Percentiles rank a stretch among this genome's conserved stretches.
Evolutionary conservation across 2,797 vertebrate genomes (phyloP).

Genomic region (Austrolebias charrua): DNA sequence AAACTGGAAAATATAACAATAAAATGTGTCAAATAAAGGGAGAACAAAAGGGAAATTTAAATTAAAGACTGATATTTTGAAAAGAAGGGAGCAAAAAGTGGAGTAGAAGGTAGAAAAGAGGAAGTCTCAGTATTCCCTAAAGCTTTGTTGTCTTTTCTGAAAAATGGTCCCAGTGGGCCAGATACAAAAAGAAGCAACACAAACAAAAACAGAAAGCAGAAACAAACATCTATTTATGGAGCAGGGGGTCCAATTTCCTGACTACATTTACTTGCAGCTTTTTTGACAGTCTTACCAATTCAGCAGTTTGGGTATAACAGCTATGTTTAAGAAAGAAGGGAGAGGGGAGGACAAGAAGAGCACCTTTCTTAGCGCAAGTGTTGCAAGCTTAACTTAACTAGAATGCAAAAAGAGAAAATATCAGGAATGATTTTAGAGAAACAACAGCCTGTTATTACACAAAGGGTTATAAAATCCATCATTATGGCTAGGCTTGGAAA

Average conservation of each 20-base stretch:
- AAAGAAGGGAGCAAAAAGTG: constrained; percentile 17
- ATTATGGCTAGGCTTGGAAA: too few relatives aligned
- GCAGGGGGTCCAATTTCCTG: constrained; percentile 69
- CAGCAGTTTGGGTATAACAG: constrained; percentile 70
- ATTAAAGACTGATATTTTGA: constrained; percentile 19
- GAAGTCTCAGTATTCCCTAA: constrained; percentile 59
- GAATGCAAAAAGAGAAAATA: too few relatives aligned
- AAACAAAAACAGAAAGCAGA: constrained; percentile 74
- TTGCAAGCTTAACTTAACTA: too few relatives aligned
- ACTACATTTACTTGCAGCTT: constrained; percentile 57
- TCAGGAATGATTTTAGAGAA: too few relatives aligned
- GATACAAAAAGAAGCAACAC: constrained; percentile 68
- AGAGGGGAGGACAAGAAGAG: neutral
- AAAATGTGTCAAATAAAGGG: neutral
- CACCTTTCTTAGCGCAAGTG: too few relatives aligned
- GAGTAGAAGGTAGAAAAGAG: constrained; percentile 30
- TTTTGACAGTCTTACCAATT: constrained; percentile 68
- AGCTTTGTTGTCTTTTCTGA: constrained; percentile 68
- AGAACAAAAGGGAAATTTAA: constrained; percentile 1
- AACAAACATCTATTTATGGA: constrained; percentile 79
- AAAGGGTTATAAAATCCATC: too few relatives aligned
- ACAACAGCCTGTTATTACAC: too few relatives aligned
- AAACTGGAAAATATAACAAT: neutral
- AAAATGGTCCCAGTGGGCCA: constrained; percentile 72
- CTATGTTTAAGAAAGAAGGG: constrained; percentile 30